Conservation (phyloP, 2,113 vertebrate species). For the Taurulus bubalis region DNA sequence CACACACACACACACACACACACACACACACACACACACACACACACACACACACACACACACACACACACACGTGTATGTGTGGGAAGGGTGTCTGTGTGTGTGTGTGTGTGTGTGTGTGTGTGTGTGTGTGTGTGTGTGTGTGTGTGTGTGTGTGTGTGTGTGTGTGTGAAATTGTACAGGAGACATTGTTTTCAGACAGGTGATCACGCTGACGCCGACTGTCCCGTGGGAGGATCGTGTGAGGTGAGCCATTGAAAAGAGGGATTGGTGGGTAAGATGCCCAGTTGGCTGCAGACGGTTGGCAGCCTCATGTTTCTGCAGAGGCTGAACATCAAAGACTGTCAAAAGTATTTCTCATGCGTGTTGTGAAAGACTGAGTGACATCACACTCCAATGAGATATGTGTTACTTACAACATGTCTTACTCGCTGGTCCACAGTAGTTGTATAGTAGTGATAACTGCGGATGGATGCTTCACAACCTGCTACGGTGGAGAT, state of each 20-base stretch:
- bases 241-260: constrained; percentile 33
- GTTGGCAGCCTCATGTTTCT: constrained; percentile 65
- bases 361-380: constrained; percentile 30
- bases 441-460: background rate
- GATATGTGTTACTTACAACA: background rate
- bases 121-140: background rate
- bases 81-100: too few relatives aligned
- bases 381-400: constrained; percentile 24
- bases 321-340: constrained; percentile 65
- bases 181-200: constrained; percentile 46
- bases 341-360: constrained; percentile 40
- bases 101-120: too few relatives aligned
- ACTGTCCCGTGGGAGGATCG: constrained; percentile 39
- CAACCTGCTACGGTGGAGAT: background rate
- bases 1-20: background rate
- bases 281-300: constrained; percentile 55
- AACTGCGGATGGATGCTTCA: background rate
- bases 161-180: background rate
- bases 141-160: background rate
- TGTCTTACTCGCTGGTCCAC: background rate
- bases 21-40: background rate
- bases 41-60: background rate
- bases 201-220: constrained; percentile 55
- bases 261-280: constrained; percentile 37
- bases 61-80: background rate